Percentiles rank a stretch among this genome's conserved stretches.
Evolutionary conservation across 2,113 vertebrate species (phyloP).

Genomic region (Pycnonotus jocosus): DNA sequence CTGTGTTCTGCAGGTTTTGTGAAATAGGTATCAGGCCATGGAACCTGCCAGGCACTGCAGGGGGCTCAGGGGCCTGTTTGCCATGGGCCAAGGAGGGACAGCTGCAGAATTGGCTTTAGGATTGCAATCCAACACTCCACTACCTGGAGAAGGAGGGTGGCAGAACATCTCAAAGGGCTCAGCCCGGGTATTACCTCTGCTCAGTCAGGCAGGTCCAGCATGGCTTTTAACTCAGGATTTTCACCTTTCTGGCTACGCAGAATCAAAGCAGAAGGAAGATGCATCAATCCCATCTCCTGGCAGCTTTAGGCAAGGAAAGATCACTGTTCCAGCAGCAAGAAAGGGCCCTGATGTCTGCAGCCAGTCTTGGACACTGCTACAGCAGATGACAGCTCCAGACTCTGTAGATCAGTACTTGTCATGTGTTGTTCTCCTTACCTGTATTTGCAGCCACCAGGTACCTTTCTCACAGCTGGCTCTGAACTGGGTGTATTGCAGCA

Average conservation of each 20-base stretch:
- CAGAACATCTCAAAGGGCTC: not conserved
- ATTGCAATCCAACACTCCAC: not conserved
- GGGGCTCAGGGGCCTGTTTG: not conserved
- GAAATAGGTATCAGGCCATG: not conserved
- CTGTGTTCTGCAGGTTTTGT: not conserved
- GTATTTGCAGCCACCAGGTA: not conserved
- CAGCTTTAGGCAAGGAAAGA: not conserved
- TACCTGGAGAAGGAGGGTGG: not conserved
- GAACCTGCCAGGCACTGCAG: not conserved
- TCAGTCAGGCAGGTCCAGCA: not conserved
- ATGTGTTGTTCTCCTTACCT: not conserved
- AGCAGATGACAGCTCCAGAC: not conserved
- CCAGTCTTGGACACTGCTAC: not conserved
- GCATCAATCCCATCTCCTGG: not conserved
- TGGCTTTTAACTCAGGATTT: not conserved
- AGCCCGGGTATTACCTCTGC: not conserved
- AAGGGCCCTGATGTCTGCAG: not conserved
- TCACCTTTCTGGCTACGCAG: not conserved
- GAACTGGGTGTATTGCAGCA: not conserved
- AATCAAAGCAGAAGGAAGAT: not conserved
- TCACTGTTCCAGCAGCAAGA: not conserved
- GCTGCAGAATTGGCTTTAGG: not conserved
- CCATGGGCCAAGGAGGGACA: not conserved
- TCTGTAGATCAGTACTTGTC: not conserved
- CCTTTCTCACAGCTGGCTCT: not conserved